Evolutionary conservation across 2,888 invertebrate species (phyloP), one percentile per base, ranked within the genome.

Genomic region (Caenorhabditis angaria): DNA sequence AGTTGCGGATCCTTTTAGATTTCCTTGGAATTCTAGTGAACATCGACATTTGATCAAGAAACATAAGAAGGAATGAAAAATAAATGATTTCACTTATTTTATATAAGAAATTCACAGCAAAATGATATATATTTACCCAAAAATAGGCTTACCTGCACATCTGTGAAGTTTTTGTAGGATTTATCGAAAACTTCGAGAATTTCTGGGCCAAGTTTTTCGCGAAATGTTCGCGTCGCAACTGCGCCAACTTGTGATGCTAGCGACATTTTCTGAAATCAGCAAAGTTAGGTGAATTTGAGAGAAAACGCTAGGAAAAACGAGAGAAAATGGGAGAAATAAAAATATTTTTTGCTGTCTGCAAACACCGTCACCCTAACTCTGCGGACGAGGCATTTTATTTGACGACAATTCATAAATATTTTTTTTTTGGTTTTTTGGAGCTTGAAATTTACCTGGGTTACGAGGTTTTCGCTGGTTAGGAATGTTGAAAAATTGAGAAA

Each of bases 1-100:
- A 20, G 82, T 83, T 2, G 86, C 86, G 1, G 76, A 84, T 56
- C 77, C 81, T 0, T 87, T 86, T 67, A 62, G 73, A 22, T 85
- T 85, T 54, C 86, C 85, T 1, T 86, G 85, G 83, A 51, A 72
- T 4, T 57, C 63, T 10, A 61, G 62, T 0, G 29, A 35, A 27
- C 35, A 48, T 2, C 54, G 57, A 55, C 29, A 56, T 28, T 24
- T 53, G 25, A 18, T n/a, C 5, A 58, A 28, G 35, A 73, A 70
- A 27, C 32, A 51, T 12, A 72, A 75, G 59, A 65, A 73, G 27
- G 70, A 75, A 56, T 69, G 24, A 69, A 1, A 10, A 59, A 35
- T 48, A 28, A 66, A 51, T 58, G 18, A 29, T 65, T 32, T 22
- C 56, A 54, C 54, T 22, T 61, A n/a, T 25, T 18, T 56, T 51